Evolutionary conservation across 2,797 vertebrate species (phyloP).

Genomic region (Fratercula arctica): DNA sequence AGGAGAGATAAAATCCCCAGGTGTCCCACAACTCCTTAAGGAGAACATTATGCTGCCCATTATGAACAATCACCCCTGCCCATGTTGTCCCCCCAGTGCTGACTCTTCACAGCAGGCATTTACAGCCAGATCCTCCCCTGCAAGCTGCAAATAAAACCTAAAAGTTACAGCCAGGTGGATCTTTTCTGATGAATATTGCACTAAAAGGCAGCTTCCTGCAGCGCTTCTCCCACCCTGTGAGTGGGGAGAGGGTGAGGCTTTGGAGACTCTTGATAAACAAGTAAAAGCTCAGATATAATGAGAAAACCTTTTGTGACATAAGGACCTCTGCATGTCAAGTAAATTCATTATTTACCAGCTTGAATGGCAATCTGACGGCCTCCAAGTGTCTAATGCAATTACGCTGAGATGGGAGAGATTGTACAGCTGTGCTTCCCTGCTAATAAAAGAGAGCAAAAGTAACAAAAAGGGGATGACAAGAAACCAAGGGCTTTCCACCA

Average conservation of each 20-base stretch:
- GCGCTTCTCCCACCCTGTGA: background rate
- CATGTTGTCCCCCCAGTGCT: no score
- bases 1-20: background rate
- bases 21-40: background rate
- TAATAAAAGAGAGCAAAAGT: background rate
- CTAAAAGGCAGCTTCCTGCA: conserved; percentile 26
- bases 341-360: conserved; percentile 60
- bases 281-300: conserved; percentile 56
- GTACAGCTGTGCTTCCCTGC: conserved; percentile 47
- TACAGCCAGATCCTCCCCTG: background rate
- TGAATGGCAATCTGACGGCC: conserved; percentile 52
- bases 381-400: conserved; percentile 61
- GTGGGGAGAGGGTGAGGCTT: background rate
- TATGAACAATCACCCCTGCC: background rate
- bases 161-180: background rate
- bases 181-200: background rate
- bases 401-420: conserved; percentile 20
- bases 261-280: conserved; percentile 35
- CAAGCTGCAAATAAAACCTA: background rate
- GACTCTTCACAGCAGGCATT: background rate
- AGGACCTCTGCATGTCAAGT: conserved; percentile 62
- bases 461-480: conserved; percentile 16
- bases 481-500: background rate
- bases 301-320: conserved; percentile 68
- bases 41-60: background rate